These are phyloP conservation scores for Liolophura sinensis DNA, from an alignment of 1,140 invertebrate genomes.

Conservation along the genomic window DNA sequence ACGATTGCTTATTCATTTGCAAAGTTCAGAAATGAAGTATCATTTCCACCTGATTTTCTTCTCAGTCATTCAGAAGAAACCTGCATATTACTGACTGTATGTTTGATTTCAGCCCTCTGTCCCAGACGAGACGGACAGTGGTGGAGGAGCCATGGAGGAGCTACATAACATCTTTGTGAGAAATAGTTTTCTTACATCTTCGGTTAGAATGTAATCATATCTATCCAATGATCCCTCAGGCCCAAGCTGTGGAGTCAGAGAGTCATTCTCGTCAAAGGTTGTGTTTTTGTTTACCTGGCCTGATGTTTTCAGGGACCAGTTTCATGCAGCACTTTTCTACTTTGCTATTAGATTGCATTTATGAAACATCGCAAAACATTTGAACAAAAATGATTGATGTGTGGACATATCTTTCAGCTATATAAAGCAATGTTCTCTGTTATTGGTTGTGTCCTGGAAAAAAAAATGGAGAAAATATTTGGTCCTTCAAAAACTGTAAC, in stretches of 20 bases:
- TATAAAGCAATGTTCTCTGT: too few species aligned
- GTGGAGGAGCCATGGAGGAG: constrained; percentile 26
- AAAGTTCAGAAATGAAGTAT: background rate
- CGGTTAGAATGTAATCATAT: background rate
- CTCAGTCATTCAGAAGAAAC: background rate
- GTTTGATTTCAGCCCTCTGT: constrained; percentile 15
- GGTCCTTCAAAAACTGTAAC: too few species aligned
- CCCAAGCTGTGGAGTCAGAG: background rate
- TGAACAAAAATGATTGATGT: too few species aligned
- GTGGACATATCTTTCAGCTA: too few species aligned
- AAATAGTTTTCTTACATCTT: background rate
- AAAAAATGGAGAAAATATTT: too few species aligned
- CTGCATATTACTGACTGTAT: background rate
- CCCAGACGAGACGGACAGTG: constrained; percentile 16
- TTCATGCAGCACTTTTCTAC: background rate
- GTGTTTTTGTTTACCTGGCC: background rate
- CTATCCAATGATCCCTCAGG: background rate
- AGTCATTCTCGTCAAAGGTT: background rate
- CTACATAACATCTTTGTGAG: constrained; percentile 31
- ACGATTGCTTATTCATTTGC: background rate
- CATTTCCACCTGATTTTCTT: background rate
- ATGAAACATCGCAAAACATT: too few species aligned
- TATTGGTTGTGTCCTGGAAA: too few species aligned
- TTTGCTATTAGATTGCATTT: background rate
- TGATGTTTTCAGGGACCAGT: background rate